Evolutionary conservation across 2,113 vertebrate genomes (phyloP).

Genomic region (Phocoena phocoena): DNA sequence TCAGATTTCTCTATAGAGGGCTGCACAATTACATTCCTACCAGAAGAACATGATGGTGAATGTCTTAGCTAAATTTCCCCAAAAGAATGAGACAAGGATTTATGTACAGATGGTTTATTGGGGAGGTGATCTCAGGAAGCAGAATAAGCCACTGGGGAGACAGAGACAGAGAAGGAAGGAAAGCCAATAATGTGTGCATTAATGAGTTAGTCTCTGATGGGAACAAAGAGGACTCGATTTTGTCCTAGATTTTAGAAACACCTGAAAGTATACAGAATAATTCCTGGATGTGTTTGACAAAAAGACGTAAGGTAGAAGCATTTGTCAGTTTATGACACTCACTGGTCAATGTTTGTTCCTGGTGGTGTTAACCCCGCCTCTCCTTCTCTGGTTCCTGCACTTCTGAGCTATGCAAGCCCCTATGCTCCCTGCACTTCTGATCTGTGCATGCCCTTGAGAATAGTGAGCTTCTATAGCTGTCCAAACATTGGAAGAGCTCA

Average conservation of each 20-base stretch:
- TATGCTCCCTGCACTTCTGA: background rate
- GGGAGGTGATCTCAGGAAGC: background rate
- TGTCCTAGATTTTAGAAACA: background rate
- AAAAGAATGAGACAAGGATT: background rate
- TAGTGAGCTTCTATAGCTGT: background rate
- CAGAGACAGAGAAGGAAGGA: background rate
- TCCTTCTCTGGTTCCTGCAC: background rate
- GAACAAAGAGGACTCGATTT: background rate
- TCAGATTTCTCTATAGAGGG: background rate
- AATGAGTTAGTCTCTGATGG: background rate
- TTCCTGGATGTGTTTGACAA: background rate
- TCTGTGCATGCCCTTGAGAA: background rate
- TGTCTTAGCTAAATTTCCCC: background rate
- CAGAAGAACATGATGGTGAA: background rate
- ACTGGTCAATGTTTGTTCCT: background rate
- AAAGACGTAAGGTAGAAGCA: background rate
- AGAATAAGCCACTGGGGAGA: background rate
- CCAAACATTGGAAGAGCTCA: background rate
- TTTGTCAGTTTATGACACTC: background rate
- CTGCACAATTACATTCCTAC: background rate
- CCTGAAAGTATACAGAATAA: background rate
- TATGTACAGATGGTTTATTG: background rate
- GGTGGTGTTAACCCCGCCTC: background rate
- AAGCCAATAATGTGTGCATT: background rate
- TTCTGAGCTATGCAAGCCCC: background rate